These are phyloP conservation scores for Adineta ricciae DNA, from an alignment of 2,888 invertebrate genomes.

Conservation along the genomic window DNA sequence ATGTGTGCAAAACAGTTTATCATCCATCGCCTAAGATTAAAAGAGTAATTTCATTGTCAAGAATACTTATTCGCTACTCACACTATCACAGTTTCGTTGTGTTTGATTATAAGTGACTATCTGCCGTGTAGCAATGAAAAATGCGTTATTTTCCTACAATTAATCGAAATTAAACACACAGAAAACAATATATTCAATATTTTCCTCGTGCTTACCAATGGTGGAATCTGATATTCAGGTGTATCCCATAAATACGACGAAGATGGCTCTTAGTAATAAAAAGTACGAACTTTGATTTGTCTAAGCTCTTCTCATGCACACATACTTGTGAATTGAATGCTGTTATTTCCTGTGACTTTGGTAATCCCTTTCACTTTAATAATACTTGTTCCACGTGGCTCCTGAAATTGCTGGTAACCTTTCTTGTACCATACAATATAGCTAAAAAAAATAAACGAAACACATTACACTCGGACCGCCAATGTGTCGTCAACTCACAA, in stretches of 20 bases:
- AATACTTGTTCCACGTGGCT: slow-evolving; percentile 49
- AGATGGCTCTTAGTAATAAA: not conserved
- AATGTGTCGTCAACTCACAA: not conserved
- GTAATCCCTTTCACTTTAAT: slow-evolving; percentile 54
- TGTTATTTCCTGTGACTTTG: slow-evolving; percentile 38
- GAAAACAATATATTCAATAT: not conserved
- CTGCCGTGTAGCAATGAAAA: slow-evolving; percentile 53
- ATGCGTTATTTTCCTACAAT: slow-evolving; percentile 41
- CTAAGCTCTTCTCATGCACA: not conserved
- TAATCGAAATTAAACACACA: not conserved
- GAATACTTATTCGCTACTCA: slow-evolving; percentile 35
- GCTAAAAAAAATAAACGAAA: not conserved
- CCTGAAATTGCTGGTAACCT: slow-evolving; percentile 52
- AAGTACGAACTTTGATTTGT: not conserved
- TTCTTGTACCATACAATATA: slow-evolving; percentile 45
- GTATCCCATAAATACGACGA: slow-evolving; percentile 49
- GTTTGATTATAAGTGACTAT: slow-evolving; percentile 50
- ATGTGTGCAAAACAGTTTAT: not conserved
- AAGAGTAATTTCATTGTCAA: not conserved
- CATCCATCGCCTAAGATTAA: not conserved
- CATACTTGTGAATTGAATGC: not conserved
- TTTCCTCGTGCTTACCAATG: slow-evolving; percentile 47
- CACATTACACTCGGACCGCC: too few relatives aligned
- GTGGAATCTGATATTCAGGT: slow-evolving; percentile 53
- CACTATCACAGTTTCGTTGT: slow-evolving; percentile 47